A percentile compares a stretch with the other conserved stretches of the same genome.
Evolutionary conservation across 2,888 invertebrate species (phyloP).

Genomic region (Petrolisthes cinctipes): DNA sequence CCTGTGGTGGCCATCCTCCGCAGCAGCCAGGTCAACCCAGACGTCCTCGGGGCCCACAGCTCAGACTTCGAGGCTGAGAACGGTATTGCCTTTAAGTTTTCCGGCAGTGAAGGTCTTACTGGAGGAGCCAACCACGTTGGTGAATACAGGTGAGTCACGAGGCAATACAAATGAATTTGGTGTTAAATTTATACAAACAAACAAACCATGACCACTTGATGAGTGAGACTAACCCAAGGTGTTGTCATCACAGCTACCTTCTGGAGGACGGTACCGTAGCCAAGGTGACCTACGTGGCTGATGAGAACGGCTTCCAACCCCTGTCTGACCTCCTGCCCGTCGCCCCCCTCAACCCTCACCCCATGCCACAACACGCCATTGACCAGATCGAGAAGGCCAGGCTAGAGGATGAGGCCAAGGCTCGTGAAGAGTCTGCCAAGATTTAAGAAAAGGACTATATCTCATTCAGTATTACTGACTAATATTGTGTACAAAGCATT

Average conservation of each 20-base stretch:
- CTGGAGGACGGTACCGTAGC: constrained; percentile 38
- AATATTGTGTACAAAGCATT: too few relatives aligned
- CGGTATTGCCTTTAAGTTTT: constrained; percentile 42
- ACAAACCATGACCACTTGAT: too few relatives aligned
- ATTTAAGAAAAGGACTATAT: not conserved
- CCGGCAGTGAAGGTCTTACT: constrained; percentile 17
- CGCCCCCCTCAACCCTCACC: constrained; percentile 47
- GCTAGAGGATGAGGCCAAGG: constrained; percentile 31
- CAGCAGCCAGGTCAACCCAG: constrained; percentile 27
- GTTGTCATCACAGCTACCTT: constrained; percentile 36
- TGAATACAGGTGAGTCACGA: constrained; percentile 30
- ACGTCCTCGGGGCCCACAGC: constrained; percentile 44
- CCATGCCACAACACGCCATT: constrained; percentile 48
- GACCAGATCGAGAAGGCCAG: constrained; percentile 56
- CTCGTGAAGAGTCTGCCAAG: not conserved
- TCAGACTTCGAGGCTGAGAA: constrained; percentile 53
- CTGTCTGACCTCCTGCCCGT: constrained; percentile 49
- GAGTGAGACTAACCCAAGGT: not conserved
- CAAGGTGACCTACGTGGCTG: constrained; percentile 40
- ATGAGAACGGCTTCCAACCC: constrained; percentile 43
- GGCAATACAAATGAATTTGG: not conserved
- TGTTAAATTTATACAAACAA: too few relatives aligned
- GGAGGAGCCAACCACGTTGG: constrained; percentile 46
- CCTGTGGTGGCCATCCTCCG: constrained; percentile 43
- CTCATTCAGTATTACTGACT: too few relatives aligned